Evolutionary conservation across 1,140 invertebrate species (phyloP), one percentile per base, ranked within the genome.

Genomic region (Drosophila elegans): DNA sequence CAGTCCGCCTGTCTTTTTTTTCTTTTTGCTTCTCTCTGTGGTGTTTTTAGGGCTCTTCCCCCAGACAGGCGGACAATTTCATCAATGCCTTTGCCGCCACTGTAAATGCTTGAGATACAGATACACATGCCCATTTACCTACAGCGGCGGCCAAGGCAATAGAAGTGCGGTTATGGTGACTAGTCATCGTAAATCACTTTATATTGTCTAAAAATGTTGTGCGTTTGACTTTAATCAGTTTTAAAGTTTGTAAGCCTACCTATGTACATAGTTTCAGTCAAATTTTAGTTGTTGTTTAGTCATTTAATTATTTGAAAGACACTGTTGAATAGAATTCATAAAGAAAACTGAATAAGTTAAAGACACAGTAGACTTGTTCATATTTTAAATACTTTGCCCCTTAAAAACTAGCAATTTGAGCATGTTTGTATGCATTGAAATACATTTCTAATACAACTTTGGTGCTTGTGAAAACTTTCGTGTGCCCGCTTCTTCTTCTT

Each of bases 71-170:
- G 39, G 38, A 66, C 59, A 67, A 68, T 69, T 69, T 68, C 46
- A 54, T 67, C 48, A 69, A 53, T 68, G 66, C 38, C 63, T 68
- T 66, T 45, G 60, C 46, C 60, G 60, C 64, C 64, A 64, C 63
- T 48, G 60, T 62, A 64, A 68, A 66, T 66, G 46, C 61, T 45
- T 38, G 41, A 68, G 49, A 67, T 39, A 67, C 66, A 32, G 34
- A 69, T 55, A 62, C 56, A 45, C 36, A 34, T 49, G 63, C 48
- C 48, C 48, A 10, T 32, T 34, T 71, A 25, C 21, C 27, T 27
- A 29, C 25, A 48, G 41, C 13, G 11, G 7, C 45, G 59, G 64
- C 12, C 46, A 64, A 51, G 64, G n/a, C 38, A 52, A 48, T 68
- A 67, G 27, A 16, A 32, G 42, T 32, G 13, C n/a, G 27, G 29